phyloP scores from a whole-genome alignment of 2,888 invertebrate genomes.

The Hololepta plana region DNA sequence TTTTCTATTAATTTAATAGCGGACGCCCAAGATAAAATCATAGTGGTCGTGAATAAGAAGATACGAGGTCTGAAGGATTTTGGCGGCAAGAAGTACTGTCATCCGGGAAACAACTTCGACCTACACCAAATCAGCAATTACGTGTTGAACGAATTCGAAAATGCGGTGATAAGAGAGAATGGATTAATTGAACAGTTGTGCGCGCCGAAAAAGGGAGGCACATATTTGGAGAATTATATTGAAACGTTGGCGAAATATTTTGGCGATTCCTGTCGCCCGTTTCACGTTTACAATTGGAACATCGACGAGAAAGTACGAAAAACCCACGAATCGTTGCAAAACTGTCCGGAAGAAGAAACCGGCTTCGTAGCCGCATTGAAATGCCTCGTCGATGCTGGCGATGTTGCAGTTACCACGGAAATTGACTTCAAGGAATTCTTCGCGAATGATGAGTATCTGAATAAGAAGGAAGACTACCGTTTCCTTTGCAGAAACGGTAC shows the following conservation, averaged over 20 bases:
- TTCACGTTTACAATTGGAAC: too few species aligned
- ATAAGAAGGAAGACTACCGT: conserved; percentile 12
- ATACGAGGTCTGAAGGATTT: conserved; percentile 32
- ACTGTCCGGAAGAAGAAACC: conserved; percentile 17
- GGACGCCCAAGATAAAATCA: too few species aligned
- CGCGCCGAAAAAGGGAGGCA: too few species aligned
- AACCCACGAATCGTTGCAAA: too few species aligned
- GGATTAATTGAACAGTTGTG: conserved; percentile 10
- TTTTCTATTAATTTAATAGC: too few species aligned
- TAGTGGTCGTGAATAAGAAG: too few species aligned
- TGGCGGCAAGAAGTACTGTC: conserved; percentile 37
- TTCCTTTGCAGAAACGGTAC: conserved; percentile 21
- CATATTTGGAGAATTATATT: conserved; percentile 39
- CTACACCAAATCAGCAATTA: conserved; percentile 39
- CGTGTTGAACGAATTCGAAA: conserved; percentile 41
- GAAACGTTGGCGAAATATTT: conserved; percentile 43
- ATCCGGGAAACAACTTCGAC: conserved; percentile 43
- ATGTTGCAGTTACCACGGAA: conserved; percentile 35
- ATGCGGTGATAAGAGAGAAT: conserved; percentile 13
- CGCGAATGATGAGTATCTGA: conserved; percentile 10
- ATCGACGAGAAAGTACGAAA: too few species aligned
- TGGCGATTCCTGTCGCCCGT: conserved; percentile 49
- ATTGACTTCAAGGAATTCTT: conserved; percentile 20
- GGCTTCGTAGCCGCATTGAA: conserved; percentile 27
- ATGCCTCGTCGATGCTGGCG: conserved; percentile 33